phyloP scores from a whole-genome alignment of 1,140 invertebrate species.

The Drosophila carrolli region DNA sequence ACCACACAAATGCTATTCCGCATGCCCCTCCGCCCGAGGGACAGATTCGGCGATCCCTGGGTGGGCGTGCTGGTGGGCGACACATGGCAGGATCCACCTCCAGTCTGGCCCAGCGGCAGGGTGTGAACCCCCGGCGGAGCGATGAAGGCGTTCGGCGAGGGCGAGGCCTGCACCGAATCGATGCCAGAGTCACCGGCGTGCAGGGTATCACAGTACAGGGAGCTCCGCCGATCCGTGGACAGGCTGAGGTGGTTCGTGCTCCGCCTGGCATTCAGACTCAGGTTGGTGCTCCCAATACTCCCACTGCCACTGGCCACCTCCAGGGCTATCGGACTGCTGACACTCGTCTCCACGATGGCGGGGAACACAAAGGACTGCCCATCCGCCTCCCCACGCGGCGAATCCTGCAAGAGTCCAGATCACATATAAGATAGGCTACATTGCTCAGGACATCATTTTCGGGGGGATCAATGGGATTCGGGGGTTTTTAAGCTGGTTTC shows the following conservation, averaged over 20 bases:
- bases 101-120: conserved; percentile 59
- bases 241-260: conserved; percentile 72
- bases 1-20: conserved; percentile 78
- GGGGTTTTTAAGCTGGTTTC: conserved; percentile 38
- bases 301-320: conserved; percentile 27
- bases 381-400: conserved; percentile 88
- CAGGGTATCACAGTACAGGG: conserved; percentile 83
- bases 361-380: conserved; percentile 89
- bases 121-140: conserved; percentile 78
- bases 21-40: conserved; percentile 67
- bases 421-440: conserved; percentile 31
- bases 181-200: conserved; percentile 87
- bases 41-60: conserved; percentile 84
- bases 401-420: conserved; percentile 85
- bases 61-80: conserved; percentile 83
- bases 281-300: conserved; percentile 36
- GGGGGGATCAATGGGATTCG: conserved; percentile 10
- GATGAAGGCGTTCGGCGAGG: conserved; percentile 86
- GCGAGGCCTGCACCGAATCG: conserved; percentile 89
- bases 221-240: conserved; percentile 74
- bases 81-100: conserved; percentile 79
- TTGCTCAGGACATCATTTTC: neutral
- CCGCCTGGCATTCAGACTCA: conserved; percentile 37
- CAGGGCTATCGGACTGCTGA: conserved; percentile 69
- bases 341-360: conserved; percentile 85